These are phyloP conservation scores for Rhombomys opimus DNA, from an alignment of 2,113 vertebrate species.

Conservation along the genomic window DNA sequence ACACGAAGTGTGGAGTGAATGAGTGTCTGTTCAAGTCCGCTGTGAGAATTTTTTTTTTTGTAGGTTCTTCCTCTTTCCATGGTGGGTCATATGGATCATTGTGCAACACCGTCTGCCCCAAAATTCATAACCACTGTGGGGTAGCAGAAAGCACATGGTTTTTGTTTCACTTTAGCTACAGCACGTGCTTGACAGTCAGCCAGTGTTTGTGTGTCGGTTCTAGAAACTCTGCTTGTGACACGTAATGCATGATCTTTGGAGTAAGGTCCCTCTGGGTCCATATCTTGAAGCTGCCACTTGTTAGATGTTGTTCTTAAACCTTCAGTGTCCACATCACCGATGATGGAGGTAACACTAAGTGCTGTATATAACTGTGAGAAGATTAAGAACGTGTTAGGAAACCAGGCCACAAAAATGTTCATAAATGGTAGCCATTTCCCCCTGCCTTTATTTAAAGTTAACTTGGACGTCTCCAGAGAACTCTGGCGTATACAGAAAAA, in stretches of 20 bases:
- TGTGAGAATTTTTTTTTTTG: not conserved
- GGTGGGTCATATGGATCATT: not conserved
- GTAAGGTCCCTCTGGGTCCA: not conserved
- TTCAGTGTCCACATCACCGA: not conserved
- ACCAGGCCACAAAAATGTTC: not conserved
- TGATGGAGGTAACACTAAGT: not conserved
- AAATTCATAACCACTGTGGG: not conserved
- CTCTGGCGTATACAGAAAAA: not conserved
- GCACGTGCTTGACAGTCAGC: not conserved
- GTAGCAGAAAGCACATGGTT: not conserved
- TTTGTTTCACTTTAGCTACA: not conserved
- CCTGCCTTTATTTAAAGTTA: constrained; percentile 19
- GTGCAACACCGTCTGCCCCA: not conserved
- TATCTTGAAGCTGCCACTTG: constrained; percentile 30
- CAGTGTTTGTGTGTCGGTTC: not conserved
- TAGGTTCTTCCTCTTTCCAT: constrained; percentile 57
- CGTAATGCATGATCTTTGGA: not conserved
- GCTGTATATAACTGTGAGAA: not conserved
- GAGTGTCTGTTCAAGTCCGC: not conserved
- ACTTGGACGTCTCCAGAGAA: not conserved
- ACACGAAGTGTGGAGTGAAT: not conserved
- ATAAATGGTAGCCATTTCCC: not conserved
- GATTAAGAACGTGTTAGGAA: constrained; percentile 10
- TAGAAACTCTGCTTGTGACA: not conserved
- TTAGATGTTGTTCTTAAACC: not conserved